Conservation (phyloP, 2,888 invertebrate species). For the Heliconius charithonia region DNA sequence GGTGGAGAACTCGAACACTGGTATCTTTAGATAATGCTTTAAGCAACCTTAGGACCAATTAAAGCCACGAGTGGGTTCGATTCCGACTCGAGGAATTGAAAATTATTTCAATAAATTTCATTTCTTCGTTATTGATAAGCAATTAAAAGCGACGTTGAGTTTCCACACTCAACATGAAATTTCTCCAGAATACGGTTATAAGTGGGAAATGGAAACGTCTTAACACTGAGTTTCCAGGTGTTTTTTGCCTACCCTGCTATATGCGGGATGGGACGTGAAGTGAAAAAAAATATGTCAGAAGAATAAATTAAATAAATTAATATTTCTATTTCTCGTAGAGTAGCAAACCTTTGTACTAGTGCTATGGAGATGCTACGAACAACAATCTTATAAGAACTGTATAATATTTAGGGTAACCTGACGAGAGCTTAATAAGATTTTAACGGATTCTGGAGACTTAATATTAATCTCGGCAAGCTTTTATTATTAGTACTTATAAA, state of each 20-base stretch:
- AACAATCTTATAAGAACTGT: background rate
- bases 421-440: background rate
- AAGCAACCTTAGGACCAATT: background rate
- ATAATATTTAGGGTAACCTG: background rate
- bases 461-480: background rate
- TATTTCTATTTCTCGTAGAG: background rate
- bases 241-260: background rate
- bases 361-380: background rate
- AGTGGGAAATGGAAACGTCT: background rate
- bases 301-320: background rate
- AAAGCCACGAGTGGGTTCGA: no score
- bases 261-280: background rate
- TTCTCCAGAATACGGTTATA: background rate
- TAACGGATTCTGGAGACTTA: background rate
- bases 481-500: background rate
- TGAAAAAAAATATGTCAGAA: background rate
- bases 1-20: constrained; percentile 92
- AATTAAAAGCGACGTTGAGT: background rate
- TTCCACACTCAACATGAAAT: background rate
- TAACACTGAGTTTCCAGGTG: background rate
- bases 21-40: constrained; percentile 66
- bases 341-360: background rate
- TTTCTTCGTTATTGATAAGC: background rate
- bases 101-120: no score
- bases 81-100: no score